Percentiles rank a stretch among this genome's conserved stretches.
Evolutionary conservation across 2,113 vertebrate species (phyloP).

Genomic region (Lepisosteus osseus): DNA sequence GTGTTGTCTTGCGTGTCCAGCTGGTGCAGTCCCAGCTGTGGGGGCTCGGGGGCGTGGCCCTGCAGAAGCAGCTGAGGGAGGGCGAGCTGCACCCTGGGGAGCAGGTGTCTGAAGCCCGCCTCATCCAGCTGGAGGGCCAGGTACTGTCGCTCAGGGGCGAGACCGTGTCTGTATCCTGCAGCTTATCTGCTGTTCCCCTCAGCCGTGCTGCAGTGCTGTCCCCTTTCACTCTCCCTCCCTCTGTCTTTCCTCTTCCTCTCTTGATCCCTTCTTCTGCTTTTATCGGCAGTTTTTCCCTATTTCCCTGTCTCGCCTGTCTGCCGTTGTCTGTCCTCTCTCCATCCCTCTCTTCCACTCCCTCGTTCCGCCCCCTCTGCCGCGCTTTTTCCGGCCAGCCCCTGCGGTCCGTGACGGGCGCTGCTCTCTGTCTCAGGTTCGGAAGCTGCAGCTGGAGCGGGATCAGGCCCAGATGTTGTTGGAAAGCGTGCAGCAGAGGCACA

Average conservation of each 20-base stretch:
- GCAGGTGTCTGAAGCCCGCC: constrained; percentile 51
- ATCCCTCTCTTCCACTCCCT: background rate
- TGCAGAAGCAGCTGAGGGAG: constrained; percentile 36
- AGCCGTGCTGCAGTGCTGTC: no score
- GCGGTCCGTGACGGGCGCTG: no score
- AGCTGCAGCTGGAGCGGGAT: constrained; percentile 70
- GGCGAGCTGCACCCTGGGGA: constrained; percentile 47
- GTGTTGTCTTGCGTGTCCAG: constrained; percentile 29
- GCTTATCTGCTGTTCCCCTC: no score
- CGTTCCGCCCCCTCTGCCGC: background rate
- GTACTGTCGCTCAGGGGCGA: constrained; percentile 41
- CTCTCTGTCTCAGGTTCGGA: constrained; percentile 61
- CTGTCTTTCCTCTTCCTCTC: background rate
- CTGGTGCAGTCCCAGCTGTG: constrained; percentile 53
- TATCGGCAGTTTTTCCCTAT: background rate
- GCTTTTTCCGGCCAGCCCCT: background rate
- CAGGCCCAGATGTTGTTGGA: constrained; percentile 71
- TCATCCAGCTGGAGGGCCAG: constrained; percentile 75
- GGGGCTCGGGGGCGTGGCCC: constrained; percentile 25
- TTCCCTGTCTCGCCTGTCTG: background rate
- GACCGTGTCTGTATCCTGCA: no score
- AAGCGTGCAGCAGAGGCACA: constrained; percentile 68
- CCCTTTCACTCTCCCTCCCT: background rate
- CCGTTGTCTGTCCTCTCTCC: background rate
- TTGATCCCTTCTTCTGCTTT: background rate